Evolutionary conservation across 2,797 vertebrate genomes (phyloP).

Genomic region (Aulostomus chinensis): DNA sequence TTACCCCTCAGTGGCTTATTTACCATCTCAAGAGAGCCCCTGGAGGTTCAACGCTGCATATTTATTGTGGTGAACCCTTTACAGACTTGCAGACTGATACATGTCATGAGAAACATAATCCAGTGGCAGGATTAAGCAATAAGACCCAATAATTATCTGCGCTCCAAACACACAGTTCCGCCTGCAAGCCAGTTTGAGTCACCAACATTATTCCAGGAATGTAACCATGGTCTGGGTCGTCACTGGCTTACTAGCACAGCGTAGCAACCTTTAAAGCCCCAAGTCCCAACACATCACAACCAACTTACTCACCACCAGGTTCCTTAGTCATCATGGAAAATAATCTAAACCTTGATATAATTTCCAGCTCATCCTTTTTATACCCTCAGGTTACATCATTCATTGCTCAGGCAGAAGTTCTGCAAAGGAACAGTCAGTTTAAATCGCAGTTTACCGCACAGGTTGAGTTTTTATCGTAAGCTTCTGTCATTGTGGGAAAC

Average conservation of each 20-base stretch:
- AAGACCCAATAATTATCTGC: slow-evolving; percentile 58
- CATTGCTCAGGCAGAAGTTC: slow-evolving; percentile 1
- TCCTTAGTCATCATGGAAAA: slow-evolving; percentile 64
- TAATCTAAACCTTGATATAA: slow-evolving; percentile 20
- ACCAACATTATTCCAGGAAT: slow-evolving; percentile 47
- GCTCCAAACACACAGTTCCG: slow-evolving; percentile 36
- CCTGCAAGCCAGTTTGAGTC: slow-evolving; percentile 42
- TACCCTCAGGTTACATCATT: slow-evolving; percentile 26
- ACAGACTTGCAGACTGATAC: slow-evolving; percentile 3
- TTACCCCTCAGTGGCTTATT: not conserved
- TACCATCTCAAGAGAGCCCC: not conserved
- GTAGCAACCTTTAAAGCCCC: slow-evolving; percentile 8
- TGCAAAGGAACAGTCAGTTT: not conserved
- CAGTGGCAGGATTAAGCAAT: slow-evolving; percentile 46
- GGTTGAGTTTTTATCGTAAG: not conserved
- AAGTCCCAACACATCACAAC: slow-evolving; percentile 48
- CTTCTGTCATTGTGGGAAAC: not conserved
- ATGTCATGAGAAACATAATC: slow-evolving; percentile 53
- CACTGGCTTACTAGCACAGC: slow-evolving; percentile 27
- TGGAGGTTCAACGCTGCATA: slow-evolving; percentile 13
- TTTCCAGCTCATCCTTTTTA: slow-evolving; percentile 24
- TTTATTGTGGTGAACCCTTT: slow-evolving; percentile 6
- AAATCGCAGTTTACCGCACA: not conserved
- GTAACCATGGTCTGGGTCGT: slow-evolving; percentile 31
- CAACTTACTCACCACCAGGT: slow-evolving; percentile 34